Conservation (phyloP, 2,797 vertebrate genomes). For the Carcharodon carcharias region DNA sequence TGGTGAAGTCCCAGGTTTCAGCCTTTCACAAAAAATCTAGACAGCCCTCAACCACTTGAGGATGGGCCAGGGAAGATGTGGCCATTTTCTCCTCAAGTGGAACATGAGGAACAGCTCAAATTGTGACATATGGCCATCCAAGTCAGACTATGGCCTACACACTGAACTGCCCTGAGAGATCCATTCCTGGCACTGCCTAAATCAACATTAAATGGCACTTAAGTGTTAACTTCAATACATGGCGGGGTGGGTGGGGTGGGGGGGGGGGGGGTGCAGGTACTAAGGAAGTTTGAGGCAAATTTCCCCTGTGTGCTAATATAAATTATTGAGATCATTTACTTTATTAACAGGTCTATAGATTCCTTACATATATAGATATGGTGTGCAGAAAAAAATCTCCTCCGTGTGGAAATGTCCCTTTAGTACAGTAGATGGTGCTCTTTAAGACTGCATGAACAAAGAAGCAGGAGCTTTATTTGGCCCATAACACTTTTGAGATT, state of each 20-base stretch:
- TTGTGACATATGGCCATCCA: neutral
- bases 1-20: neutral
- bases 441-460: neutral
- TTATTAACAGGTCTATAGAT: neutral
- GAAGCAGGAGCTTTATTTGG: neutral
- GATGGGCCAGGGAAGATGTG: neutral
- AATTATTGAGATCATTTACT: neutral
- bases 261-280: no score
- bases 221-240: neutral
- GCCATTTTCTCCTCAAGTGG: neutral
- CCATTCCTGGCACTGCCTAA: neutral
- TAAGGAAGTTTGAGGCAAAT: neutral
- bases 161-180: neutral
- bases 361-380: neutral
- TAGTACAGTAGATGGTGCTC: neutral
- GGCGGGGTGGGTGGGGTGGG: rapidly evolving
- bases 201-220: neutral
- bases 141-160: neutral
- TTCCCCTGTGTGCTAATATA: neutral
- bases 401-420: neutral
- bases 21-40: no score
- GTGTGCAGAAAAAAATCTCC: neutral
- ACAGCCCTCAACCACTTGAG: neutral
- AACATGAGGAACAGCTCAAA: neutral
- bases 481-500: neutral